Evolutionary conservation across 2,113 vertebrate species (phyloP), one percentile per base, ranked within the genome.

Genomic region (Bubo scandiacus): DNA sequence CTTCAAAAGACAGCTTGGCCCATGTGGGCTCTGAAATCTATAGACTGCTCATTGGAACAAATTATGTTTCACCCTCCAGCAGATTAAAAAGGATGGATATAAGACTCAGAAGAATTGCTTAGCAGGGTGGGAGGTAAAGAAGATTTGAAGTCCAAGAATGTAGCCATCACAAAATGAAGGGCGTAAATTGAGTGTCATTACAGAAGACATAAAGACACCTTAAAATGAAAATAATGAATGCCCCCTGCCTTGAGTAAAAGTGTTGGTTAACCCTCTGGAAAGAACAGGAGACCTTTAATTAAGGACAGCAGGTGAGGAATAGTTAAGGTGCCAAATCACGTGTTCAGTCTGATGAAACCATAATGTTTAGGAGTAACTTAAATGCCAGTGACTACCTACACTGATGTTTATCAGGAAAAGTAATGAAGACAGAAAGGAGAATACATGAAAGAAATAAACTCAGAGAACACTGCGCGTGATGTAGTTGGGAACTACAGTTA

Each of bases 1-100:
- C 95, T 97, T 94, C 84, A 92, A 85, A 95, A 94, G 91, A 75
- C 83, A 75, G 77, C 92, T 95, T 95, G 95, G 87, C 78, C 93
- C 87, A 43, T 92, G 84, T 88, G 73, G 84, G 81, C 73, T 92
- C 84, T 89, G 92, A 95, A 95, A 94, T 94, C 96, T 96, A 61
- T 88, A 91, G 89, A 36, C 74, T 95, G 81, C 66, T 95, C 86
- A 62, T 95, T 96, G 96, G 94, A 97, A 94, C 89, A 96, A 91
- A 96, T 96, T 90, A 58, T 93, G 85, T 95, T 95, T 96, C 74
- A 93, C 59, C 75, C 71, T 94, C 67, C 55, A 73, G 81, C 93
- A 94, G 95, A 91, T 96, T 96, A 95, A 90, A 95, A 95, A 80
- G 78, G 45, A 43, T 92, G 81, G 80, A 79, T 94, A 13, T 81